Base-by-base conservation (phyloP, 2,888 invertebrate species). In the Drosophila fulvimacula region DNA sequence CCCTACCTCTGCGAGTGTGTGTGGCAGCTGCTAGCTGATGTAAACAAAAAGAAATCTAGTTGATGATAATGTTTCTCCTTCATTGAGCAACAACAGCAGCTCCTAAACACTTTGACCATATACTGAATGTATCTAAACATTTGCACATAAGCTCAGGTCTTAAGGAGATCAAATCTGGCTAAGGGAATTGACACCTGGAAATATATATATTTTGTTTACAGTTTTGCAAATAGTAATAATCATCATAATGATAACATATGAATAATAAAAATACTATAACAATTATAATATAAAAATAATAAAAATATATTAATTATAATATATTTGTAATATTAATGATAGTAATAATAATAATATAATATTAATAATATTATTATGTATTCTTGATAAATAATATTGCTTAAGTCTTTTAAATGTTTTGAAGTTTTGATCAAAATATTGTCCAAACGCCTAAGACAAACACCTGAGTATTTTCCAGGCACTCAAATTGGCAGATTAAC, bases 11-110 rank as follows among this genome's bases (percentile, higher is more conserved):
- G 53, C 39, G 10, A 7, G 27, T 44, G 19, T 44, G n/a, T 62
- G 70, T 63, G 56, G 19, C 60, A 67, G 51, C 71, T 62, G 59
- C 42, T 51, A 48, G 61, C 42, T 68, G 58, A 58, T 75, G 61
- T 41, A 55, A 21, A 56, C 41, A 56, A 42, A 58, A 64, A 36
- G 63, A 56, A 67, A 62, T 59, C 72, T 46, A 53, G 44, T 71
- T 61, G 63, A 67, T 62, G 62, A 60, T 72, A 57, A 62, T 74
- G 70, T 65, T 65, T 48, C 42, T 34, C 10, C 58, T 42, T 19
- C 58, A 56, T 42, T 42, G 58, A 13, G 44, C 68, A 69, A 44
- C 60, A 60, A 60, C 55, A 69, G n/a, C 59, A 69, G n/a, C 59
- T 58, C 19, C 27, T 41, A 51, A 53, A 32, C 53, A 44, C 49